Percentiles rank a stretch among this genome's conserved stretches.
Conservation (phyloP, 2,888 invertebrate genomes). For the Myathropa florea region DNA sequence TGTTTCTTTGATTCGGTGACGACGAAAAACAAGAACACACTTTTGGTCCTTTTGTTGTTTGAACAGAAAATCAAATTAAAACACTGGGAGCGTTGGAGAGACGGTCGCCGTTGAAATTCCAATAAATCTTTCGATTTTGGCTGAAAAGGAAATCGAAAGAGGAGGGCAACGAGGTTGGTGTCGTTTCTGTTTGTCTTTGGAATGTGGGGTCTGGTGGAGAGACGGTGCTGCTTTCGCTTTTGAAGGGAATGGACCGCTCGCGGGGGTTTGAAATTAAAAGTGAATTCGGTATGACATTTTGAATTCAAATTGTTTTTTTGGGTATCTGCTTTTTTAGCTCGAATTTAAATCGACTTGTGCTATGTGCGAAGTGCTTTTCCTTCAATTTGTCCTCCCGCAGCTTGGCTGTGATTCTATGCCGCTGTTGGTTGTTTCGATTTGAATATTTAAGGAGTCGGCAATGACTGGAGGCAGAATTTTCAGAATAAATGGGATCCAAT, state of each 20-base stretch:
- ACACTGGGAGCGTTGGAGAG: not conserved
- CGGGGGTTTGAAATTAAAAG: not conserved
- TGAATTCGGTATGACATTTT: not conserved
- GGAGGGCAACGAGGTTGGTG: not conserved
- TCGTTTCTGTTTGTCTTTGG: not conserved
- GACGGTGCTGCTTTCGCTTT: not conserved
- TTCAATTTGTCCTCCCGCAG: too few species aligned
- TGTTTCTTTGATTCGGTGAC: slow-evolving; percentile 6
- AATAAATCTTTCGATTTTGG: slow-evolving; percentile 54
- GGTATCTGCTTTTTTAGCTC: too few species aligned
- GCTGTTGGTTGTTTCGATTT: too few species aligned
- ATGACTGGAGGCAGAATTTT: too few species aligned
- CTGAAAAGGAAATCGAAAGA: not conserved
- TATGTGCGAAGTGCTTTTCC: too few species aligned
- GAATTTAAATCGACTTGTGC: too few species aligned
- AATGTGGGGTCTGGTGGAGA: not conserved
- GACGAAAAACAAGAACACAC: not conserved
- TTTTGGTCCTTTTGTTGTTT: not conserved
- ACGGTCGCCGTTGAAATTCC: slow-evolving; percentile 37
- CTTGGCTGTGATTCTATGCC: too few species aligned
- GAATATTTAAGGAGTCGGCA: too few species aligned
- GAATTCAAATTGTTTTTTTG: not conserved
- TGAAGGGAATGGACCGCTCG: not conserved
- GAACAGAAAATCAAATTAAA: not conserved
- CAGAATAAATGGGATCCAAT: too few species aligned